Conservation (phyloP, 2,113 vertebrate species). For the Xiphorhynchus elegans region DNA sequence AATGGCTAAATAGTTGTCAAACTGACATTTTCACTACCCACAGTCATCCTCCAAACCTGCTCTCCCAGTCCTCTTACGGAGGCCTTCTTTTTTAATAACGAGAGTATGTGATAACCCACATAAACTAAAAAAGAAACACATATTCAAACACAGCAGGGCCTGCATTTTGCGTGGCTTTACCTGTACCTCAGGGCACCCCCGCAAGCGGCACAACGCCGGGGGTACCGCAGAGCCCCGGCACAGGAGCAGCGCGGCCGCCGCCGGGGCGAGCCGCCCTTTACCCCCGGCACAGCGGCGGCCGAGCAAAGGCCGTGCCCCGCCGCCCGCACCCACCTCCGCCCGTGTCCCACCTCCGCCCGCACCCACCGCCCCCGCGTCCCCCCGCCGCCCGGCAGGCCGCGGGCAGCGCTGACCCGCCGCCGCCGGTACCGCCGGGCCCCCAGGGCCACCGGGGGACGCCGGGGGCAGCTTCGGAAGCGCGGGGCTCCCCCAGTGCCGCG, state of each 20-base stretch:
- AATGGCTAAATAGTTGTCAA: background rate
- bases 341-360: too few species aligned
- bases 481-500: too few species aligned
- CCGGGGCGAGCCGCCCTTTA: background rate
- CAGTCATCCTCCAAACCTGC: background rate
- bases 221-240: background rate
- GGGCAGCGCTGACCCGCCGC: too few species aligned
- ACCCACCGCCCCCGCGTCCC: background rate
- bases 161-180: background rate
- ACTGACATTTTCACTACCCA: background rate
- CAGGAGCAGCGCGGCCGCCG: background rate
- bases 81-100: background rate
- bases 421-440: background rate
- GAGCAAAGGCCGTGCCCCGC: background rate
- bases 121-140: background rate
- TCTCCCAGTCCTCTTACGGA: background rate
- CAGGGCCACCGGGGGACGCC: too few species aligned
- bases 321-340: background rate
- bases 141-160: background rate
- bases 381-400: too few species aligned
- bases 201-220: fast-evolving
- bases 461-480: too few species aligned
- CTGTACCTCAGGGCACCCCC: fast-evolving
- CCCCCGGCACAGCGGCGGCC: background rate
- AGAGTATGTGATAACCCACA: background rate